Base-by-base conservation (phyloP, 2,113 vertebrate genomes). In the Diglossa brunneiventris region DNA sequence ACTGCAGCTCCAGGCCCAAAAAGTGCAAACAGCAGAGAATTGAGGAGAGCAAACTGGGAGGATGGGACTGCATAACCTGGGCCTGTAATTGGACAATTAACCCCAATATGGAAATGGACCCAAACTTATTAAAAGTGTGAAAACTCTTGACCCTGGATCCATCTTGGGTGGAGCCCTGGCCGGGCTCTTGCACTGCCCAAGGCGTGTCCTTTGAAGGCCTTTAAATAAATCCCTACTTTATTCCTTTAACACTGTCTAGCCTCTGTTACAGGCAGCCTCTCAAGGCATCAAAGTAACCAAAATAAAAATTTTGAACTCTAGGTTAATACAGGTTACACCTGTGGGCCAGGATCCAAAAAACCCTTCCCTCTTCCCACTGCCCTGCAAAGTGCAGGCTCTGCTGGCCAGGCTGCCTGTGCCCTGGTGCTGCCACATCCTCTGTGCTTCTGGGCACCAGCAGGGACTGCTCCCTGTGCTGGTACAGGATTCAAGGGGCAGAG, bases 381-480 rank as follows among this genome's bases (percentile, higher is more conserved):
- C 77, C 53, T 87, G 47, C 68, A 41, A 80, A 83, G 13, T 20
- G 11, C 62, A 59, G 52, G 42, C 62, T 63, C 42, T 63, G 62
- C 37, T 0, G 1, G 63, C 9, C 12, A 3, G 52, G n/a, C 28
- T 49, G 14, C 37, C 35, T 13, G 15, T 61, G 35, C 44, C 74
- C 52, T 4, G 0, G 12, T 26, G 19, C 59, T 77, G 33, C 49
- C 7, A 3, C 42, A 53, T 12, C 52, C 67, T 8, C 3, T 15
- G 3, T 2, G 6, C 33, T 61, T 10, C n/a, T 3, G 10, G 61
- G 44, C 56, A 47, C 8, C 4, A 1, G 18, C 7, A 73, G 39
- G 18, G 35, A 35, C 35, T 0, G 0, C n/a, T 78, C 22, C 59
- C 41, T 7, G 0, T 14, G 39, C 56, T 13, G 9, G 11, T 4